These are phyloP conservation scores for Tragulus kanchil DNA, from an alignment of 2,113 vertebrate species.

Conservation along the genomic window DNA sequence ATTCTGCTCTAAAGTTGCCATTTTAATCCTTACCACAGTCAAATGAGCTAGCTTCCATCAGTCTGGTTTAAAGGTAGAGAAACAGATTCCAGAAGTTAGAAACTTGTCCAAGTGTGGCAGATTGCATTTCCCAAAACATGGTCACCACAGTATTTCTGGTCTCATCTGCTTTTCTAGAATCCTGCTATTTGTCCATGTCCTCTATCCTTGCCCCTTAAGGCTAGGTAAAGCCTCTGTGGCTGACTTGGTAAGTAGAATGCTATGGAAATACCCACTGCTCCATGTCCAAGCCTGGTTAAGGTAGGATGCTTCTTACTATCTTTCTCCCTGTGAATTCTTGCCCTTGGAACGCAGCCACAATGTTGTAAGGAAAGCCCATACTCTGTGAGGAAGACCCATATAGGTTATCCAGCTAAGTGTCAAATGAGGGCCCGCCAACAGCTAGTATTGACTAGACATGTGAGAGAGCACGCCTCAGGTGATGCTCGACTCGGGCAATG, in stretches of 20 bases:
- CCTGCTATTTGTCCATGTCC: background rate
- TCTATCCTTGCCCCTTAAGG: background rate
- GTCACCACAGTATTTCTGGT: background rate
- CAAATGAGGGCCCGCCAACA: background rate
- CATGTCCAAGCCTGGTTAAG: background rate
- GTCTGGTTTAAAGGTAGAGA: background rate
- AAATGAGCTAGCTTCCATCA: background rate
- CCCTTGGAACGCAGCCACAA: too few relatives aligned
- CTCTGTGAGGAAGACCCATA: background rate
- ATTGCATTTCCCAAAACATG: background rate
- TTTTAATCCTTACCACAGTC: slow-evolving; percentile 27
- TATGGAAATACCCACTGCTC: background rate
- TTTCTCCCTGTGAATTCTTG: background rate
- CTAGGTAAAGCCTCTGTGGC: background rate
- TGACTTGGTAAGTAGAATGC: background rate
- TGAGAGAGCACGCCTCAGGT: background rate
- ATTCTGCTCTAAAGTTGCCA: background rate
- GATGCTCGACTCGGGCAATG: background rate
- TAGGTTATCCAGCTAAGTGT: background rate
- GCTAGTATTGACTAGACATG: background rate
- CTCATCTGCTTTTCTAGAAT: background rate
- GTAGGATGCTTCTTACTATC: background rate
- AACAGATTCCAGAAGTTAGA: slow-evolving; percentile 1
- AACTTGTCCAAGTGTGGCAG: background rate
- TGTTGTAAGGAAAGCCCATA: background rate